These are phyloP conservation scores for Drosophila neutralis DNA, from an alignment of 2,888 invertebrate genomes.

Conservation along the genomic window DNA sequence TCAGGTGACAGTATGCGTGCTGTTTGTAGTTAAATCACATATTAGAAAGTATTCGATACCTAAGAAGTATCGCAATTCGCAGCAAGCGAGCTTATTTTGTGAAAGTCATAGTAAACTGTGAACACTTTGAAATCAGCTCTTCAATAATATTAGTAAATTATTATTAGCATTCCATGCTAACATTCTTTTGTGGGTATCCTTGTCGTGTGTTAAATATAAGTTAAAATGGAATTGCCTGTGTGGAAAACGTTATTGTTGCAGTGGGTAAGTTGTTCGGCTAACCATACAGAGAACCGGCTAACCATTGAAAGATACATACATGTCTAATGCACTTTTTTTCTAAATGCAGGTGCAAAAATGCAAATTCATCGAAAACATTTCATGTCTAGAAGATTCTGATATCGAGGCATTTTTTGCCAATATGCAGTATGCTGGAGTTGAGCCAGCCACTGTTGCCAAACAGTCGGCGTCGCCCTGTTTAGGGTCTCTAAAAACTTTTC, in stretches of 20 bases:
- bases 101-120: neutral
- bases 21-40: constrained; percentile 3
- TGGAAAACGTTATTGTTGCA: constrained; percentile 77
- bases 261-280: constrained; percentile 66
- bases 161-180: neutral
- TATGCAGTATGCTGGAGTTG: constrained; percentile 36
- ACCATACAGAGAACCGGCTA: neutral
- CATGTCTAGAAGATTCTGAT: constrained; percentile 80
- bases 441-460: constrained; percentile 14
- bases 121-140: neutral
- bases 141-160: neutral
- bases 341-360: constrained; percentile 74
- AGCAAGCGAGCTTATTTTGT: no score
- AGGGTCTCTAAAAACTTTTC: constrained; percentile 58
- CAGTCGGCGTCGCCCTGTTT: neutral
- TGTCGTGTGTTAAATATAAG: neutral
- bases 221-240: constrained; percentile 60
- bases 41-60: neutral
- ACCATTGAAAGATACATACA: neutral
- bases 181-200: neutral
- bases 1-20: constrained; percentile 6
- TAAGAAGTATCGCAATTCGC: no score
- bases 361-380: constrained; percentile 63
- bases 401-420: constrained; percentile 79
- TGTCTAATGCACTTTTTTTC: neutral